Base-by-base conservation (phyloP, 2,113 vertebrate species). In the Paramormyrops kingsleyae region DNA sequence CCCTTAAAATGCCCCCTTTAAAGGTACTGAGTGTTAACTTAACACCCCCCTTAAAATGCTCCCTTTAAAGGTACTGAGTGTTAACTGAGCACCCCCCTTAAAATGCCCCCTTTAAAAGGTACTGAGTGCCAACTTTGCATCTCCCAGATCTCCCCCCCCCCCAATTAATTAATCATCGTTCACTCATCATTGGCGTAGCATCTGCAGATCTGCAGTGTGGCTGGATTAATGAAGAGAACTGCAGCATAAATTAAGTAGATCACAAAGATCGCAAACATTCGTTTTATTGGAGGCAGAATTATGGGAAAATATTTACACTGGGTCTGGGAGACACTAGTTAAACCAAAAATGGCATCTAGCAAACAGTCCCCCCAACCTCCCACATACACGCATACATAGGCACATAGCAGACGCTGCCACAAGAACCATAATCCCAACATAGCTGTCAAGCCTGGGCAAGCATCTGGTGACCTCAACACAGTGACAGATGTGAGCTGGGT, bases 291-390 rank as follows among this genome's bases (percentile, higher is more conserved):
- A 70, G 88, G 31, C 42, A 46, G 44, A 59, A 52, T 50, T 13
- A 35, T 9, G 27, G 46, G 13, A 80, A 83, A 50, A 53, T 77
- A 46, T 93, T 93, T 91, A 89, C 59, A 83, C 87, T 91, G 44
- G 39, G 89, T 90, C 90, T 4, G 31, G 56, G 87, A 86, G 87
- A 91, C 91, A 90, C 3, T 8, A 59, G 35, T n/a, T 19, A 66
- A 74, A 74, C 39, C 42, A 88, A 88, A 88, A 56, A 88, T n/a
- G 42, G 59, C 44, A 42, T 21, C 24, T 3, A 31, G 19, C 39
- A 74, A 17, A 87, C 85, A 46, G 80, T 17, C 19, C 19, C 80
- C 42, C 80, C 21, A 83, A 9, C 39, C 39, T 46, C 44, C 17
- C 80, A 47, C 39, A 47, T 19, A 42, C 35, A 21, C 74, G 27